Base-by-base conservation (phyloP, 2,113 vertebrate species). In the Cottus gobio region DNA sequence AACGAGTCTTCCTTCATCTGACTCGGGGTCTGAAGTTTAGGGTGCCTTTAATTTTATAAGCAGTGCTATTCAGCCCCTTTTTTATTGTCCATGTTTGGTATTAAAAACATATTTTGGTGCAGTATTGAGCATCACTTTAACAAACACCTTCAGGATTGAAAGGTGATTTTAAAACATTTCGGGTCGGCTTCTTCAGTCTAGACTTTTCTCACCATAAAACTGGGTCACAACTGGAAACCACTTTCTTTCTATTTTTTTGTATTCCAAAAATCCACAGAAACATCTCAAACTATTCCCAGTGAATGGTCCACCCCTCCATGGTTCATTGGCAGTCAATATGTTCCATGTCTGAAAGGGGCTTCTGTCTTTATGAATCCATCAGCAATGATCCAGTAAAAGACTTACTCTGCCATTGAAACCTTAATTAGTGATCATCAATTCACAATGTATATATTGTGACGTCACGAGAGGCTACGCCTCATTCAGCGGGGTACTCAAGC, bases 1-100 rank as follows among this genome's bases (percentile, higher is more conserved):
- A 2, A n/a, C n/a, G 46, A 71, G 58, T 34, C 52, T 56, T 15
- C 34, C 48, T 63, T 62, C 34, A 31, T 70, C 66, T 20, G n/a
- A 36, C 63, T 57, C 52, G 7, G 11, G 36, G 39, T 48, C 57
- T 57, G 57, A 75, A n/a, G 34, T 70, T 69, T 22, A 22, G 61
- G 15, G 18, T 44, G 1, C 34, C n/a, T 61, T 61, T 62, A 5
- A 36, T 12, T 44, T 73, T 26, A 46, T 5, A 5, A 10, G 22
- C n/a, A 56, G 31, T 3, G 15, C 20, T 20, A 12, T 26, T 63
- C 54, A 44, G 39, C 12, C 39, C 10, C 12, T 42, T 11, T 42
- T 31, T 31, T 2, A 67, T 54, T 54, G 36, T 34, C 66, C 16
- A 66, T 44, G 62, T 42, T 15, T 44, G 31, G 31, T 31, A 31